These are phyloP conservation scores for Gallinago jamesoni DNA, from an alignment of 2,113 vertebrate genomes.

Conservation along the genomic window DNA sequence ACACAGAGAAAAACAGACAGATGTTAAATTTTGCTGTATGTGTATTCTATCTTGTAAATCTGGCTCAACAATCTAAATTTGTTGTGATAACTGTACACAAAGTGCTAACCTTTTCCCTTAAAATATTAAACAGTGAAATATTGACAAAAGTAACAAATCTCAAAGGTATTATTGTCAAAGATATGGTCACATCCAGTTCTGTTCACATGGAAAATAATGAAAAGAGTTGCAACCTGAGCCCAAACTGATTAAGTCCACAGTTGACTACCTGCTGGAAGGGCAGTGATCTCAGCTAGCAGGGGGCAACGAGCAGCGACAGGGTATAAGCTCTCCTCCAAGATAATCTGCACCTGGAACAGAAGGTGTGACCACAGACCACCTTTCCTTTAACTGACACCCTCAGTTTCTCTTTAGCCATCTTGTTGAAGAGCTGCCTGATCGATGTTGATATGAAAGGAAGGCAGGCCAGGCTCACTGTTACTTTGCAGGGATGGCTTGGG, in stretches of 20 bases:
- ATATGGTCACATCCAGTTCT: neutral
- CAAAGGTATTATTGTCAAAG: neutral
- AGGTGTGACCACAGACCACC: too few species aligned
- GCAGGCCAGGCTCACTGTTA: neutral
- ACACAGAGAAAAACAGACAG: neutral
- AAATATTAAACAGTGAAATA: neutral
- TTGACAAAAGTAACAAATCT: neutral
- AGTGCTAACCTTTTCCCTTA: neutral
- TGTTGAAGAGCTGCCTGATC: neutral
- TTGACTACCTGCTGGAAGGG: neutral
- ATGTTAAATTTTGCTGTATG: neutral
- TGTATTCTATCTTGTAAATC: neutral
- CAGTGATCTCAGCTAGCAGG: rapidly evolving
- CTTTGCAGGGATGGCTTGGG: neutral
- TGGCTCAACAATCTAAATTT: neutral
- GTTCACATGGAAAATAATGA: neutral
- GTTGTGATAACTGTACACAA: neutral
- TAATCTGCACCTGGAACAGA: neutral
- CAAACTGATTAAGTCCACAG: neutral
- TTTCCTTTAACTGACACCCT: neutral
- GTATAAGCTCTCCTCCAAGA: neutral
- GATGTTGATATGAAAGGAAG: neutral
- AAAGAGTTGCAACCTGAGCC: neutral
- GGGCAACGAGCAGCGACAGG: neutral
- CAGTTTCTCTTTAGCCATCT: neutral